phyloP scores from a whole-genome alignment of 2,113 vertebrate species.

The Scomber japonicus region DNA sequence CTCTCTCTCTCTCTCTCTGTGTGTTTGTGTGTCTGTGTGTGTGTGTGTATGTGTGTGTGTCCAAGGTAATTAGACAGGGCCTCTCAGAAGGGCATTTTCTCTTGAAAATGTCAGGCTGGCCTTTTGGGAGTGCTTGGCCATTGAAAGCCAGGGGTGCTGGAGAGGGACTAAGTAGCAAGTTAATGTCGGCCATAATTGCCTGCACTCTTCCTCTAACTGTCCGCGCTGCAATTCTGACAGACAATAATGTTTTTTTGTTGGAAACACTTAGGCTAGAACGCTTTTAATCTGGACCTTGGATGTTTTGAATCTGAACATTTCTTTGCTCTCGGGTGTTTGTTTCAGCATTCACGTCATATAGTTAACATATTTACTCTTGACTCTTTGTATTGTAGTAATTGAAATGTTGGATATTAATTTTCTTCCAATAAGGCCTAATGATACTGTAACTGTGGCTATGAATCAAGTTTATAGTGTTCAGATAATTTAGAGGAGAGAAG shows the following conservation, averaged over 20 bases:
- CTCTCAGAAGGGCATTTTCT: constrained; percentile 73
- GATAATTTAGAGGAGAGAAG: not conserved
- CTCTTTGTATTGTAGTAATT: not conserved
- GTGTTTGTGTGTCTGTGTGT: constrained; percentile 53
- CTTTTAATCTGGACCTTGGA: constrained; percentile 12
- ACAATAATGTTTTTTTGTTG: constrained; percentile 52
- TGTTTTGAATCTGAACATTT: not conserved
- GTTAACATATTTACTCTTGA: not conserved
- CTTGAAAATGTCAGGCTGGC: constrained; percentile 84
- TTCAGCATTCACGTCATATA: not conserved
- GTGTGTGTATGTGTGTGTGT: constrained; percentile 29
- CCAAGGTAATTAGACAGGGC: constrained; percentile 74
- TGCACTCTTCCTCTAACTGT: constrained; percentile 47
- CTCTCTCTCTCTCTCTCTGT: too few species aligned
- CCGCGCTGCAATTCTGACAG: constrained; percentile 23
- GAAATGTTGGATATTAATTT: not conserved
- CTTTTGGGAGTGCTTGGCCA: constrained; percentile 78
- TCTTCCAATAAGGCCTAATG: not conserved
- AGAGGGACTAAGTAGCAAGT: constrained; percentile 60
- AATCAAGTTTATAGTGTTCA: not conserved
- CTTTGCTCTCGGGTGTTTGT: not conserved
- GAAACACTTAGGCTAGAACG: constrained; percentile 21
- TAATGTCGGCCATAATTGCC: constrained; percentile 71
- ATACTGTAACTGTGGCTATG: too few species aligned
- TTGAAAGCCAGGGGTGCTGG: constrained; percentile 64